Conservation (phyloP, 1,140 invertebrate genomes). For the Caerostris extrusa region DNA sequence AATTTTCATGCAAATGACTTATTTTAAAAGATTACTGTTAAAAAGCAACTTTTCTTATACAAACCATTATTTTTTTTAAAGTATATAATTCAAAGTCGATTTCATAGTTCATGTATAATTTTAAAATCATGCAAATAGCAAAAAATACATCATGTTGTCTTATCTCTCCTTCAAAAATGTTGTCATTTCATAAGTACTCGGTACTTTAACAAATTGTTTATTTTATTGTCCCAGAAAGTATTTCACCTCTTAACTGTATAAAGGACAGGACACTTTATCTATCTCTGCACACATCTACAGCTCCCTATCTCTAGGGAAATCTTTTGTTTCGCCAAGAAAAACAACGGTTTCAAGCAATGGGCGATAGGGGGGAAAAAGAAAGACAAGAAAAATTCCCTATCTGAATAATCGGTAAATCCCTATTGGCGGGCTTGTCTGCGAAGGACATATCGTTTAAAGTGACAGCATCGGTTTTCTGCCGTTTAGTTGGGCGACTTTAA, state of each 20-base stretch:
- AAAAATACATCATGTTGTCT: too few species aligned
- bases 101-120: too few species aligned
- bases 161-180: too few species aligned
- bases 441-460: constrained; percentile 59
- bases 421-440: not conserved
- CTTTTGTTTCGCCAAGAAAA: not conserved
- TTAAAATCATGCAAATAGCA: too few species aligned
- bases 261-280: not conserved
- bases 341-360: not conserved
- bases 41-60: too few species aligned
- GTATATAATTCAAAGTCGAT: too few species aligned
- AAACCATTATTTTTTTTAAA: too few species aligned
- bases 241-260: not conserved
- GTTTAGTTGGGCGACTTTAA: constrained; percentile 27
- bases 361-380: not conserved
- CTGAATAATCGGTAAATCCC: constrained; percentile 57
- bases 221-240: not conserved
- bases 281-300: not conserved
- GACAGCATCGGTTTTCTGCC: constrained; percentile 32
- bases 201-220: not conserved
- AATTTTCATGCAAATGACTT: too few species aligned
- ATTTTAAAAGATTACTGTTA: too few species aligned
- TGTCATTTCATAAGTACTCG: not conserved
- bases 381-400: constrained; percentile 8
- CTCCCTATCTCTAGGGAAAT: not conserved